Evolutionary conservation across 2,888 invertebrate genomes (phyloP), one percentile per base, ranked within the genome.

Genomic region (Gibbula magus): DNA sequence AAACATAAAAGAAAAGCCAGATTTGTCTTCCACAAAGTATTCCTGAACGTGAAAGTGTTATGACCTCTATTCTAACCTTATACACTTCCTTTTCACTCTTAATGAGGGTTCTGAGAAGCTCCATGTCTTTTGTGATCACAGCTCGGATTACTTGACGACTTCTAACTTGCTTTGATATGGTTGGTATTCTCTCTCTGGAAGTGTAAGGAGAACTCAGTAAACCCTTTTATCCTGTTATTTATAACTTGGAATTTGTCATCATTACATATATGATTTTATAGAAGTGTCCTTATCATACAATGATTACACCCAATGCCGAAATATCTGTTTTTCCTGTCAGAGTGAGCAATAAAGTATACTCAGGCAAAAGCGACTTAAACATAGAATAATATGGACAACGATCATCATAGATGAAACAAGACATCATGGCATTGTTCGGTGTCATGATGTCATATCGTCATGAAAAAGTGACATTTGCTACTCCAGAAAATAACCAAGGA

Each of bases 71-170:
- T 78, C 84, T 84, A 84, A 93, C 91, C 81, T 86, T 87, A 81
- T 91, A 89, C 39, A 93, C 88, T 18, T 91, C 87, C 52, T 91
- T 89, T 13, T 86, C 87, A 78, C 92, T 92, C 39, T 88, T 88
- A 16, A 93, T 86, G 54, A 93, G 86, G 8, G 88, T 87, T 82
- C 93, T 90, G 39, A 94, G 86, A 51, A 92, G 82, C n/a, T 90
- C 89, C 79, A 90, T 85, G 84, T 94, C 93, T 39, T 92, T 91
- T 52, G 91, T 81, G 18, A 90, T 80, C n/a, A 94, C 92, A 53
- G 94, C 94, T 75, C 94, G 87, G 81, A 93, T 93, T n/a, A 93
- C 87, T 77, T 94, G 89, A 81, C 93, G 93, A 18, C 93, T 93
- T 79, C 93, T 91, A 3, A 92, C 91, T 8, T 87, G 81, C 20